Evolutionary conservation across 1,140 invertebrate genomes (phyloP).

Genomic region (Polyergus mexicanus): DNA sequence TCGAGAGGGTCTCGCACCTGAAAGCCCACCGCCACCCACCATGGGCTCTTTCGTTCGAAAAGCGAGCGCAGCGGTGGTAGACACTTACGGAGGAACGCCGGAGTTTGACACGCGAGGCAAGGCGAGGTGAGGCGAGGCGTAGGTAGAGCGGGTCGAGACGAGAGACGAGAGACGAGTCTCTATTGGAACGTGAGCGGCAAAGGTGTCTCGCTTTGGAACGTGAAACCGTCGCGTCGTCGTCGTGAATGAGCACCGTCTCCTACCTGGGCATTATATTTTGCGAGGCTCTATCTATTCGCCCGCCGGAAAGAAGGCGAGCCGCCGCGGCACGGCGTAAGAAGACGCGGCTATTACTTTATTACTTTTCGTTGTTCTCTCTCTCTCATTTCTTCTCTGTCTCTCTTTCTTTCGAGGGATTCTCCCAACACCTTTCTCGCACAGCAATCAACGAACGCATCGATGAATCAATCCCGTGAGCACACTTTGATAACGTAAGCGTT

Average conservation of each 20-base stretch:
- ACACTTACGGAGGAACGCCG: constrained; percentile 61
- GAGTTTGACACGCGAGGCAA: constrained; percentile 56
- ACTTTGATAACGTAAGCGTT: constrained; percentile 49
- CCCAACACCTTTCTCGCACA: not conserved
- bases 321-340: constrained; percentile 20
- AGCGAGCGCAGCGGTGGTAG: constrained; percentile 40
- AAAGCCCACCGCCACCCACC: constrained; percentile 45
- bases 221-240: constrained; percentile 61
- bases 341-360: constrained; percentile 73
- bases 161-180: constrained; percentile 44
- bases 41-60: constrained; percentile 51
- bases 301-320: constrained; percentile 45
- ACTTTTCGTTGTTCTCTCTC: constrained; percentile 26
- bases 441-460: constrained; percentile 38
- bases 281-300: constrained; percentile 29
- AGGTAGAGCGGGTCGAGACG: not conserved
- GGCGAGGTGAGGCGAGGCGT: not conserved
- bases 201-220: constrained; percentile 63
- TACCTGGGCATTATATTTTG: constrained; percentile 57
- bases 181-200: constrained; percentile 61
- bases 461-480: constrained; percentile 71
- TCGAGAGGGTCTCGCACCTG: constrained; percentile 58
- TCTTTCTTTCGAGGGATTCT: not conserved
- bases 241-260: constrained; percentile 59
- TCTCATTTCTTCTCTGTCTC: not conserved